These are phyloP conservation scores for Casuarius casuarius DNA, from an alignment of 2,113 vertebrate species.

Conservation along the genomic window DNA sequence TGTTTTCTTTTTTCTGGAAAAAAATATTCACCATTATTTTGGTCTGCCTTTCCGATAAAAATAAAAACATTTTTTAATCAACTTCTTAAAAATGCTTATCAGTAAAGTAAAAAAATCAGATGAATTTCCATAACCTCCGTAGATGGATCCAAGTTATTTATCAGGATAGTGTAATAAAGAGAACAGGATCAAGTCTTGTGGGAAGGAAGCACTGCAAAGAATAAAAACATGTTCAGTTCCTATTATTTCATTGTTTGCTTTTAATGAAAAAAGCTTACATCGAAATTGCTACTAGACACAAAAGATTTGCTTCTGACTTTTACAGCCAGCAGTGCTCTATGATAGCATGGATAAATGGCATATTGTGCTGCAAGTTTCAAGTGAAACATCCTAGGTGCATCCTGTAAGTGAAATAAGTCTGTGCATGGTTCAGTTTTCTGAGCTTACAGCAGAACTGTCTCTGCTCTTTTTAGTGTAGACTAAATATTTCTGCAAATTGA, in stretches of 20 bases:
- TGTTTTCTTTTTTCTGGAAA: background rate
- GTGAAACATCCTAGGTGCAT: background rate
- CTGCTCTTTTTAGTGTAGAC: background rate
- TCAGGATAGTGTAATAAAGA: background rate
- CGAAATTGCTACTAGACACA: background rate
- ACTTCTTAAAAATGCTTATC: background rate
- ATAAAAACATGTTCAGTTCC: background rate
- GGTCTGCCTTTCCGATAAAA: background rate
- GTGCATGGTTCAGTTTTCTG: background rate
- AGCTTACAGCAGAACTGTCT: background rate
- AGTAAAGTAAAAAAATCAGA: background rate
- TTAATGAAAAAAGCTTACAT: background rate
- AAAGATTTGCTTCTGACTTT: background rate
- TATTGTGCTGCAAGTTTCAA: background rate
- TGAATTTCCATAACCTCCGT: background rate
- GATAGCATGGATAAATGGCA: background rate
- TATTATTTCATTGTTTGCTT: background rate
- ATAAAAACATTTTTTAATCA: background rate
- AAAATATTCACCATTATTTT: background rate
- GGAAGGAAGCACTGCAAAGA: background rate
- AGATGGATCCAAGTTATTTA: background rate
- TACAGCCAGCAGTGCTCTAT: background rate
- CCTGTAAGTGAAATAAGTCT: background rate
- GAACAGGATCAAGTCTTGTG: background rate
- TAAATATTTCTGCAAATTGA: background rate